Conservation (phyloP, 1,140 invertebrate species). For the Papilio machaon region DNA sequence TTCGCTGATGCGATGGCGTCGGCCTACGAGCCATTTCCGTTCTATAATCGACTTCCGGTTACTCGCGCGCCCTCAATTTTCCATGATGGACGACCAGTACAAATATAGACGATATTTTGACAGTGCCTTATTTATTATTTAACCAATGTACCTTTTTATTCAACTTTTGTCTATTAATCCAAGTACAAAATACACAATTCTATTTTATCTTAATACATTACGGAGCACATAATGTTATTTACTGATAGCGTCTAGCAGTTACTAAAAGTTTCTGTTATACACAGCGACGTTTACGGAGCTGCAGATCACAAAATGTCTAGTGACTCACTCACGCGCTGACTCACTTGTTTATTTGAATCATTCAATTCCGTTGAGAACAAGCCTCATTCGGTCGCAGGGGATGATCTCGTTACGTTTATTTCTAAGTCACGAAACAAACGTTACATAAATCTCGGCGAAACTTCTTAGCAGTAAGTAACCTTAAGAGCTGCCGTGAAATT, state of each 20-base stretch:
- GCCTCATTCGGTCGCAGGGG: background rate
- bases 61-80: conserved; percentile 25
- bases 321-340: background rate
- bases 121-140: background rate
- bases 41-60: conserved; percentile 43
- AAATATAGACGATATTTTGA: conserved; percentile 21
- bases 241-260: background rate
- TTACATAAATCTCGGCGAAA: conserved; percentile 23
- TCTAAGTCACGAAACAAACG: conserved; percentile 13
- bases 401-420: conserved; percentile 23
- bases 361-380: conserved; percentile 16
- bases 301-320: background rate
- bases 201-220: too few relatives aligned
- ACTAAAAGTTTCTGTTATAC: background rate
- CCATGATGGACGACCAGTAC: conserved; percentile 21
- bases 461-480: conserved; percentile 32
- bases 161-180: background rate
- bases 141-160: background rate
- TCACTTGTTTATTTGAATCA: background rate
- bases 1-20: conserved; percentile 37
- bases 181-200: background rate
- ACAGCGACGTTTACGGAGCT: too few relatives aligned
- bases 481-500: conserved; percentile 27
- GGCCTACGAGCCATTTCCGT: conserved; percentile 42
- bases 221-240: background rate